These are phyloP conservation scores for Dugesia japonica DNA, from an alignment of 2,888 invertebrate genomes.

Conservation along the genomic window DNA sequence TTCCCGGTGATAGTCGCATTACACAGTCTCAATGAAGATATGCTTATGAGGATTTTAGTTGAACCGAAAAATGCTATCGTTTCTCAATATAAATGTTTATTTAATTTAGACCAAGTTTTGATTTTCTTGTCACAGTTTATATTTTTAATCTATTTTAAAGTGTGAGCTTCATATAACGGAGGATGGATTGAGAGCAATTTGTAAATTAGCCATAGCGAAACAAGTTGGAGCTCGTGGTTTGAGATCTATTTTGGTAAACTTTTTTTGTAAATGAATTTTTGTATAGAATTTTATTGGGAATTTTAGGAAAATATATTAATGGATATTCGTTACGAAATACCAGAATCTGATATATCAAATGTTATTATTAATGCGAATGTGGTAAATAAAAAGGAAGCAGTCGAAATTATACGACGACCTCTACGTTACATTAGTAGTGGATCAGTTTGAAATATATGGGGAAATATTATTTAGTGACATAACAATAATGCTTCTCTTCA, in stretches of 20 bases:
- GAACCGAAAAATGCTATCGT: slow-evolving; percentile 92
- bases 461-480: no score
- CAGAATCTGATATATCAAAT: slow-evolving; percentile 77
- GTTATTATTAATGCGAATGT: slow-evolving; percentile 16
- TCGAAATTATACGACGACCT: slow-evolving; percentile 13
- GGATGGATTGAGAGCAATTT: slow-evolving; percentile 74
- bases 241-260: slow-evolving; percentile 71
- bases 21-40: slow-evolving; percentile 74
- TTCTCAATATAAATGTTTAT: slow-evolving; percentile 80
- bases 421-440: no score
- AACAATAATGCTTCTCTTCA: no score
- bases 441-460: no score
- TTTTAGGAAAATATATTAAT: slow-evolving; percentile 69
- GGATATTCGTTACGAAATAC: slow-evolving; percentile 94
- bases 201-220: slow-evolving; percentile 69
- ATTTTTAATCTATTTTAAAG: slow-evolving; percentile 47
- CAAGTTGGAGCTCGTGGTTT: slow-evolving; percentile 92
- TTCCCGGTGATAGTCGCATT: slow-evolving; percentile 94
- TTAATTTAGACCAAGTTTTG: slow-evolving; percentile 67
- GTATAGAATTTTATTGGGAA: neutral
- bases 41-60: slow-evolving; percentile 82
- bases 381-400: neutral
- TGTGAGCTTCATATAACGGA: slow-evolving; percentile 75
- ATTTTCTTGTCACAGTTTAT: neutral
- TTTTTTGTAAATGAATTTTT: neutral